A percentile compares a stretch with the other conserved stretches of the same genome.
These are phyloP conservation scores for Lordiphosa clarofinis DNA, from an alignment of 1,140 invertebrate genomes.

Conservation along the genomic window DNA sequence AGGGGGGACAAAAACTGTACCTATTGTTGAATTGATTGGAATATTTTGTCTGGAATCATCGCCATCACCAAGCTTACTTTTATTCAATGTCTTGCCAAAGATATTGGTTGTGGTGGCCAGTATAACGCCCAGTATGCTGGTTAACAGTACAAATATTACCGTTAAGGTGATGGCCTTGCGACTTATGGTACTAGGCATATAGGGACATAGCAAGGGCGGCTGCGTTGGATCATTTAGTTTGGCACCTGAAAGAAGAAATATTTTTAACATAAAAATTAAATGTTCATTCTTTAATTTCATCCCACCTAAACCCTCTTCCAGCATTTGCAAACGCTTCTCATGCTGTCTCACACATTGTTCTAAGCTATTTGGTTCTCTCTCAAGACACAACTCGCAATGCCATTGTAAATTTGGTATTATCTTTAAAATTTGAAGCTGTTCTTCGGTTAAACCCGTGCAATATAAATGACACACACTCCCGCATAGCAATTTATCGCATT, in stretches of 20 bases:
- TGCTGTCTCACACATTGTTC: slow-evolving; percentile 34
- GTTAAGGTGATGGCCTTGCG: slow-evolving; percentile 60
- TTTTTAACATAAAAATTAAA: neutral
- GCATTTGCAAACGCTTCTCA: slow-evolving; percentile 46
- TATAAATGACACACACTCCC: slow-evolving; percentile 15
- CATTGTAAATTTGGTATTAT: slow-evolving; percentile 26
- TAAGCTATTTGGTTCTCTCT: slow-evolving; percentile 18
- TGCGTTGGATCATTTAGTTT: slow-evolving; percentile 38
- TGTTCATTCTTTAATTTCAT: neutral
- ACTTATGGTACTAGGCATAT: slow-evolving; percentile 48
- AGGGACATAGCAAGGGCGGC: slow-evolving; percentile 40
- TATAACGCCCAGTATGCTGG: slow-evolving; percentile 39
- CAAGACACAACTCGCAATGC: slow-evolving; percentile 34
- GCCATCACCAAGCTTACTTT: slow-evolving; percentile 78
- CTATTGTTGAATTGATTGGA: slow-evolving; percentile 80
- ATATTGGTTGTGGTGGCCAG: slow-evolving; percentile 55
- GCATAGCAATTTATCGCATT: slow-evolving; percentile 30
- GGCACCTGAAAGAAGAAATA: slow-evolving; percentile 21
- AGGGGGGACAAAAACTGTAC: slow-evolving; percentile 65
- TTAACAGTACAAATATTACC: slow-evolving; percentile 42
- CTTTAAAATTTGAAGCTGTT: slow-evolving; percentile 23
- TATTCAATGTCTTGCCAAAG: slow-evolving; percentile 55
- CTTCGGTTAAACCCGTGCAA: slow-evolving; percentile 20
- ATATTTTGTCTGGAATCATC: slow-evolving; percentile 78
- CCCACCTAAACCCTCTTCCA: slow-evolving; percentile 47